Percentiles rank a stretch among this genome's conserved stretches.
phyloP scores from a whole-genome alignment of 2,113 vertebrate genomes.

The Syngnathoides biaculeatus region DNA sequence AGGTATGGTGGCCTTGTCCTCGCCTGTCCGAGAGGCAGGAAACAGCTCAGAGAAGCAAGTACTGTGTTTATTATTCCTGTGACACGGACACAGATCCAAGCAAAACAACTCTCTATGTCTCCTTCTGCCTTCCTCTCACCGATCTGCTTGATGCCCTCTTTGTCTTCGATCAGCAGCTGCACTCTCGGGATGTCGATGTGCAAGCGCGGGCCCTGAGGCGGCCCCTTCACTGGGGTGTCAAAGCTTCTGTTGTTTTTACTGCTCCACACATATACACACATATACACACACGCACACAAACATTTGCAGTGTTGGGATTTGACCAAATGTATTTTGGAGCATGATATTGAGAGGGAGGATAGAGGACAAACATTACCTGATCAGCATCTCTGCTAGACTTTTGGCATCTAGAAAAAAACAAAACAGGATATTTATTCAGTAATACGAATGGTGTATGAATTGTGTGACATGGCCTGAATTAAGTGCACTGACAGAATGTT shows the following conservation, averaged over 20 bases:
- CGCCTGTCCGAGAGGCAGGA: conserved; percentile 72
- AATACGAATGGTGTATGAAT: not conserved
- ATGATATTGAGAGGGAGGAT: not conserved
- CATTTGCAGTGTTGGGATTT: conserved; percentile 18
- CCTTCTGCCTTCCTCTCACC: conserved; percentile 72
- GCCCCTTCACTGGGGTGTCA: conserved; percentile 97
- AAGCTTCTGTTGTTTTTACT: conserved; percentile 99
- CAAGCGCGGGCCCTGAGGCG: conserved; percentile 92
- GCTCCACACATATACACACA: conserved; percentile 41
- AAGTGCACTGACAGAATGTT: too few relatives aligned
- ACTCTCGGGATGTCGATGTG: conserved; percentile 98
- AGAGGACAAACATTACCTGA: conserved; percentile 77
- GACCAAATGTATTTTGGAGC: conserved; percentile 1
- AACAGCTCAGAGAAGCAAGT: not conserved
- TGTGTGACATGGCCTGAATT: not conserved
- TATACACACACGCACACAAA: conserved; percentile 19
- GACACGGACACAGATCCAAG: not conserved
- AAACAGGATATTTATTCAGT: conserved; percentile 4
- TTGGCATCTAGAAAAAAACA: conserved; percentile 83
- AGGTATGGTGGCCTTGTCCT: conserved; percentile 95
- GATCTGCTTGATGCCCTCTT: conserved; percentile 98
- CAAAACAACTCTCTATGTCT: conserved; percentile 14
- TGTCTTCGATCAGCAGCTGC: conserved; percentile 97
- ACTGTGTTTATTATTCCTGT: not conserved
- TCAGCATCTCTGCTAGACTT: conserved; percentile 97